phyloP scores from a whole-genome alignment of 2,113 vertebrate genomes.

The Notechis scutatus region DNA sequence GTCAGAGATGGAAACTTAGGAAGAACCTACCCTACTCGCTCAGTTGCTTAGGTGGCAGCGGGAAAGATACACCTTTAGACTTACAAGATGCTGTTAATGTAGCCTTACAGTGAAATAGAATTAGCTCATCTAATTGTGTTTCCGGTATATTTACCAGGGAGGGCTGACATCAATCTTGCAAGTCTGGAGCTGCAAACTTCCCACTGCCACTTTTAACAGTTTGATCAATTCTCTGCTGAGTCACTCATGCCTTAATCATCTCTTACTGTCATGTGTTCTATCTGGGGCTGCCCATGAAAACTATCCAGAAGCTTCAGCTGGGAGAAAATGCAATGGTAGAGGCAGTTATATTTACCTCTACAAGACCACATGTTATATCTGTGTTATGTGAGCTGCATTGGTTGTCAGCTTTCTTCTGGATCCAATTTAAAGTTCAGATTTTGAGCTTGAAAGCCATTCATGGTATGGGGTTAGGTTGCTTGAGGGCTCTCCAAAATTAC shows the following conservation, averaged over 20 bases:
- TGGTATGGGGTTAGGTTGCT: not conserved
- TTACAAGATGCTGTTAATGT: not conserved
- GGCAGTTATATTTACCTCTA: not conserved
- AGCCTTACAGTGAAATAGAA: not conserved
- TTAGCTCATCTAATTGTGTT: not conserved
- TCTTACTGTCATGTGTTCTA: not conserved
- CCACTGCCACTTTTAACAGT: not conserved
- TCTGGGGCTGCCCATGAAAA: not conserved
- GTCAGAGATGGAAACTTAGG: not conserved
- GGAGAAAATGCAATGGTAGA: not conserved
- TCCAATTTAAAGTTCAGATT: not conserved
- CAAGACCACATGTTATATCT: not conserved
- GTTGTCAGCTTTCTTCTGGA: not conserved
- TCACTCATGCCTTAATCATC: not conserved
- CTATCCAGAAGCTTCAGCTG: not conserved
- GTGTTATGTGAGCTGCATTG: not conserved
- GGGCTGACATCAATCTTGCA: not conserved
- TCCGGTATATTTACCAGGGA: not conserved
- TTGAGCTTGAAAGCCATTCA: not conserved
- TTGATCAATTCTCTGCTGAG: not conserved
- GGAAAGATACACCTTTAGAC: not conserved
- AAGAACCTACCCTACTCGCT: not conserved
- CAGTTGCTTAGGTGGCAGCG: not conserved
- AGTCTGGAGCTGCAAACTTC: not conserved
- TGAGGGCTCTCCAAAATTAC: not conserved